These are phyloP conservation scores for Neotoxoptera formosana DNA, from an alignment of 1,140 invertebrate genomes.

Conservation along the genomic window DNA sequence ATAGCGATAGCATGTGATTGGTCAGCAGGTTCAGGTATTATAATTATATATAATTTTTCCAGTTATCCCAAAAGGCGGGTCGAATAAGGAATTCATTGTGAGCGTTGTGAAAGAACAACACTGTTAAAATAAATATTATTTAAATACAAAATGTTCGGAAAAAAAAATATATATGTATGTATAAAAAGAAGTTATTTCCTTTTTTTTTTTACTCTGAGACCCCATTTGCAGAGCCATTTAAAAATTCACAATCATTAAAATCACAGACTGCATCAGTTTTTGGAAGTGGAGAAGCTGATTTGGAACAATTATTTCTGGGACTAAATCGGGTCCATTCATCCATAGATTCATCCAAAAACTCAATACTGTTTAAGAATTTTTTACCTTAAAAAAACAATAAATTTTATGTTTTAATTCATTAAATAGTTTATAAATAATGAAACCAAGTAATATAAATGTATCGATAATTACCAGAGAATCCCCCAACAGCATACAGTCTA, in stretches of 20 bases:
- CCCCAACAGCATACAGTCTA: conserved; percentile 80
- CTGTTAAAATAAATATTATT: conserved; percentile 8
- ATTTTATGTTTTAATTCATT: not conserved
- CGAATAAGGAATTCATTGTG: not conserved
- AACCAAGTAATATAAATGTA: not conserved
- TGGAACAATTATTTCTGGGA: conserved; percentile 58
- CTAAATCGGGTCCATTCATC: conserved; percentile 78
- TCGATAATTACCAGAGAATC: conserved; percentile 72
- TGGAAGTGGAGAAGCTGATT: conserved; percentile 45
- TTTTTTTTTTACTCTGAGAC: not conserved
- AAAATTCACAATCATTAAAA: conserved; percentile 45
- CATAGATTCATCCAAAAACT: conserved; percentile 75
- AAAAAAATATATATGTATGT: conserved; percentile 19
- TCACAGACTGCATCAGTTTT: not conserved
- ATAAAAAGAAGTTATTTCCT: not conserved
- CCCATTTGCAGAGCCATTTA: conserved; percentile 11
- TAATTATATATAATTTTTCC: not conserved
- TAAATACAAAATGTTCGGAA: not conserved
- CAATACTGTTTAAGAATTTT: conserved; percentile 82
- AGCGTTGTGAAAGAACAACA: not conserved
- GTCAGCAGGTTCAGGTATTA: not conserved
- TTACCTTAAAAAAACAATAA: conserved; percentile 66
- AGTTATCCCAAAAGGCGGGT: not conserved
- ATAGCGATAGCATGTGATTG: not conserved
- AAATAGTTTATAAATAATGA: not conserved